Conservation (phyloP, 2,797 vertebrate species). For the Orestias chungarensis region DNA sequence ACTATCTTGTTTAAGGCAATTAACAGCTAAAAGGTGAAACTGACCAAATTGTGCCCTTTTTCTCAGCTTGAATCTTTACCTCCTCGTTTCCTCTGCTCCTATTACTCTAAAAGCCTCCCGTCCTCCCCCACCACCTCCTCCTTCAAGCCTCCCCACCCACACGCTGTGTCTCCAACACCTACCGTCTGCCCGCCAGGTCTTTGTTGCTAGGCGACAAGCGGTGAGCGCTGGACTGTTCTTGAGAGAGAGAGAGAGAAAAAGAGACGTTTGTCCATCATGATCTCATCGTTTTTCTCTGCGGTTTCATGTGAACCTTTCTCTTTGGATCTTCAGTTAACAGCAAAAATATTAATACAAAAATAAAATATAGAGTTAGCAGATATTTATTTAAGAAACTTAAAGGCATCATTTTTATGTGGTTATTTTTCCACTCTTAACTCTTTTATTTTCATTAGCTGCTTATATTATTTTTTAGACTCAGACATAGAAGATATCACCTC, state of each 20-base stretch:
- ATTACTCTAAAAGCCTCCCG: conserved; percentile 43
- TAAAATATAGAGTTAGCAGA: too few species aligned
- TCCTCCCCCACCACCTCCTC: conserved; percentile 36
- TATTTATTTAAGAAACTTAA: background rate
- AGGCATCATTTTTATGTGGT: background rate
- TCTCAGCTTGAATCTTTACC: conserved; percentile 31
- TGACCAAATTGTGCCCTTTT: conserved; percentile 29
- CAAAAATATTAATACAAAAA: background rate
- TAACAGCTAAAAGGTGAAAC: conserved; percentile 8
- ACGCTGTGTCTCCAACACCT: conserved; percentile 77
- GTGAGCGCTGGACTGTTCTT: conserved; percentile 80
- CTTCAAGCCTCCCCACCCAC: conserved; percentile 62
- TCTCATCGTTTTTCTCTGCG: conserved; percentile 53
- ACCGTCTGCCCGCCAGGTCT: conserved; percentile 83
- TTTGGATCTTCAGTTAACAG: background rate
- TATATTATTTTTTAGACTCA: background rate
- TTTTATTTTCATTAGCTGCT: background rate
- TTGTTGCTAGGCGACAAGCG: conserved; percentile 85
- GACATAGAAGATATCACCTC: background rate
- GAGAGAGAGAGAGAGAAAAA: conserved; percentile 60
- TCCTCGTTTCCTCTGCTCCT: conserved; percentile 49
- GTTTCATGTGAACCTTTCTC: conserved; percentile 3
- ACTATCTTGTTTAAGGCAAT: background rate
- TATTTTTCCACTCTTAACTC: background rate
- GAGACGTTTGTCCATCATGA: conserved; percentile 79